Conservation (phyloP, 2,113 vertebrate genomes). For the Callocephalon fimbriatum region DNA sequence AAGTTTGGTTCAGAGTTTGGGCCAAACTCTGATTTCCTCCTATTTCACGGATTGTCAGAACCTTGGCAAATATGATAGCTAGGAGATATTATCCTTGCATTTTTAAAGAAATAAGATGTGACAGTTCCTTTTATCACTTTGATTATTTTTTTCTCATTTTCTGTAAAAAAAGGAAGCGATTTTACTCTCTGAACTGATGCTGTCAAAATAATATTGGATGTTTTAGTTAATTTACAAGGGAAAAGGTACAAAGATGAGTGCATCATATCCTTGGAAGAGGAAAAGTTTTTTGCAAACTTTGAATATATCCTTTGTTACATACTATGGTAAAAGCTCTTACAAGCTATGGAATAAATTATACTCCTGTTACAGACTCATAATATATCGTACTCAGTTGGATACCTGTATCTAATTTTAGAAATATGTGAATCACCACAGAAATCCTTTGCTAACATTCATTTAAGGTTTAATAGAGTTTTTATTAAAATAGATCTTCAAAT, state of each 20-base stretch:
- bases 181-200: neutral
- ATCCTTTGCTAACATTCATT: slow-evolving; percentile 17
- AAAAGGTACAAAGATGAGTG: neutral
- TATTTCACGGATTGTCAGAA: neutral
- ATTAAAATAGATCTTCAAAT: slow-evolving; percentile 23
- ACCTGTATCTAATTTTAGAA: slow-evolving; percentile 29
- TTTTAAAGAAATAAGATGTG: neutral
- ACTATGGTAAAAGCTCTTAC: neutral
- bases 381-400: neutral
- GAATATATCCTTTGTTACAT: neutral
- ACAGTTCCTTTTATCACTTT: neutral
- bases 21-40: neutral
- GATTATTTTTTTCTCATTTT: neutral
- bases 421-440: neutral
- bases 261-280: neutral
- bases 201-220: neutral
- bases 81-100: neutral
- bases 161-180: neutral
- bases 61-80: neutral
- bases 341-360: neutral
- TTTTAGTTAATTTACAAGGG: neutral
- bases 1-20: neutral
- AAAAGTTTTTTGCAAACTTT: neutral
- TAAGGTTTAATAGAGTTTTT: slow-evolving; percentile 32
- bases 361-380: neutral